Conservation (phyloP, 2,797 vertebrate species). For the Propithecus perrieri region DNA sequence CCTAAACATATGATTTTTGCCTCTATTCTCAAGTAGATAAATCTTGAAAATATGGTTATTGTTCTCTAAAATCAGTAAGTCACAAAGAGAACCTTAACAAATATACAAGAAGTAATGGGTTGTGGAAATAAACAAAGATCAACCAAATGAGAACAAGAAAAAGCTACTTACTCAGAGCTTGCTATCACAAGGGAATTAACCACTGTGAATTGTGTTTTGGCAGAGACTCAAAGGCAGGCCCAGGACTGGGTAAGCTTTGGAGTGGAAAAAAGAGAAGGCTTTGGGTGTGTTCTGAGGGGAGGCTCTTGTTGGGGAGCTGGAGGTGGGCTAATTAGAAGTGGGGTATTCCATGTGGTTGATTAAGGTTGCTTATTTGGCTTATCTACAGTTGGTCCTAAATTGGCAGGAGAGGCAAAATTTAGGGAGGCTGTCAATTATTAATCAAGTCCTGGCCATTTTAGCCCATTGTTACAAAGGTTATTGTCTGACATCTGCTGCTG, state of each 20-base stretch:
- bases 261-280: not conserved
- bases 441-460: not conserved
- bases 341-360: not conserved
- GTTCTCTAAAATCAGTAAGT: conserved; percentile 19
- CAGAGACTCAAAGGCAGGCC: not conserved
- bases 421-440: not conserved
- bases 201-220: not conserved
- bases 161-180: not conserved
- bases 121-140: not conserved
- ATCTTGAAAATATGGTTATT: not conserved
- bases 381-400: not conserved
- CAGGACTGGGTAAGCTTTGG: not conserved
- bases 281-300: not conserved
- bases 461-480: not conserved
- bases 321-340: not conserved
- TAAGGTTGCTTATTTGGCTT: not conserved
- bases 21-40: not conserved
- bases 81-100: not conserved
- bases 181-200: not conserved
- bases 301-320: not conserved
- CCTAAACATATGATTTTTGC: not conserved
- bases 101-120: not conserved
- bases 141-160: not conserved
- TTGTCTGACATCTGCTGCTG: not conserved
- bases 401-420: not conserved